Base-by-base conservation (phyloP, 2,797 vertebrate species). In the Micromesistius poutassou region DNA sequence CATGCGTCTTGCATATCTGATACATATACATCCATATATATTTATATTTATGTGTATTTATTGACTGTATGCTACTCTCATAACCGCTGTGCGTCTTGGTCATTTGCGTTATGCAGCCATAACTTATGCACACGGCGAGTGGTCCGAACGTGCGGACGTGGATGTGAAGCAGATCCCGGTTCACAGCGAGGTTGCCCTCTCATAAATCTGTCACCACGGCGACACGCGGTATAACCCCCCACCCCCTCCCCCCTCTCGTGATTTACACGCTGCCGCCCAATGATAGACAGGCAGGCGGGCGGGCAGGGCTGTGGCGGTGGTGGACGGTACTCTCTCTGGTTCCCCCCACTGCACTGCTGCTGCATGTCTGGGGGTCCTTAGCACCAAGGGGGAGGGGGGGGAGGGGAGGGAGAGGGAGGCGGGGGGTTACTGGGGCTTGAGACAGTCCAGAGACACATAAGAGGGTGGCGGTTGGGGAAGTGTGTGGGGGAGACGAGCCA, bases 161-260 rank as follows among this genome's bases (percentile, higher is more conserved):
- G 85, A 90, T 31, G 62, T 82, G 78, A 83, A 80, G 82, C 82
- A 72, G 81, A 46, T 80, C 10, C 82, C 83, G 89, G 91, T 92
- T 93, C 91, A 92, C 1, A 2, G 71, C 81, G 78, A 88, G 90
- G 86, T 88, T 84, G 87, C 85, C 86, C 90, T 83, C 85, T 83
- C 84, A 25, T 94, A 93, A 94, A 94, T 94, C 88, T 91, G 91
- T 93, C 93, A 10, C 82, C 83, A 76, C 89, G 85, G 87, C 72
- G 88, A 84, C 83, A 80, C 50, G 14, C 50, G 14, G 4, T 88
- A 79, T 77, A 38, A 76, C 79, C 82, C 78, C n/a, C n/a, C n/a
- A n/a, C n/a, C n/a, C n/a, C n/a, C n/a, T n/a, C n/a, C n/a, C n/a
- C 55, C 16, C 12, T 80, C 83, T 19, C 19, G 1, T 88, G 90